These are phyloP conservation scores for Ectemnius cavifrons DNA, from an alignment of 2,888 invertebrate species.

Conservation along the genomic window DNA sequence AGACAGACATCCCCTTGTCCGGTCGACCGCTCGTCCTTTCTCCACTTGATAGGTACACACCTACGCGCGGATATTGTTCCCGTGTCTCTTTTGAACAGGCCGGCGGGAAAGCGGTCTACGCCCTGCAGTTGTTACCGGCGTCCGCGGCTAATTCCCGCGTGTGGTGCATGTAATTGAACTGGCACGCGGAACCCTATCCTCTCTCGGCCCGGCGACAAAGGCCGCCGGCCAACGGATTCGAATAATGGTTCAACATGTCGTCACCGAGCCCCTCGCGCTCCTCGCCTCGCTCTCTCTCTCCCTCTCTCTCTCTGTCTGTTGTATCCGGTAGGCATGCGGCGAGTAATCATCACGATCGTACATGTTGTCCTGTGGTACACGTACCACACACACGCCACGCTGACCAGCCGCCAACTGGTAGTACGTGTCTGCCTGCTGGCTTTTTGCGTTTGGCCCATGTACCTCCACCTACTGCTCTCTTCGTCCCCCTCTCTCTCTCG, in stretches of 20 bases:
- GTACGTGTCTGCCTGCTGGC: slow-evolving; percentile 4
- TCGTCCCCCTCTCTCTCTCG: slow-evolving; percentile 11
- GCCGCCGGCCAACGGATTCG: slow-evolving; percentile 51
- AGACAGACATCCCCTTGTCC: slow-evolving; percentile 7
- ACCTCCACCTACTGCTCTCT: background rate
- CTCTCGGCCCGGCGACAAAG: slow-evolving; percentile 46
- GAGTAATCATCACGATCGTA: slow-evolving; percentile 57
- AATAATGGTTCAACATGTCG: slow-evolving; percentile 65
- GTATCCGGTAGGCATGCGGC: slow-evolving; percentile 50
- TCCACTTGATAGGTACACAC: background rate
- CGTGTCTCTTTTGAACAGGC: slow-evolving; percentile 20
- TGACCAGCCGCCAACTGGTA: background rate
- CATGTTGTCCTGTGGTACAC: slow-evolving; percentile 15
- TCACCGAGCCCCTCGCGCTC: slow-evolving; percentile 37
- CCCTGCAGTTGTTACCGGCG: slow-evolving; percentile 33
- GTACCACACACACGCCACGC: background rate
- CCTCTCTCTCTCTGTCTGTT: slow-evolving; percentile 30
- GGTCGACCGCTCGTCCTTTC: slow-evolving; percentile 1
- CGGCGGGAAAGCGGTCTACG: background rate
- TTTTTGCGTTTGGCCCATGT: slow-evolving; percentile 25
- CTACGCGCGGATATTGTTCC: background rate
- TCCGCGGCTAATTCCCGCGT: slow-evolving; percentile 48
- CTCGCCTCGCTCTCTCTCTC: no score
- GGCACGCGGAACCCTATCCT: slow-evolving; percentile 33
- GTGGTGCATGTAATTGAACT: slow-evolving; percentile 61